Conservation (phyloP, 1,140 invertebrate species). For the Antheraea mylitta region DNA sequence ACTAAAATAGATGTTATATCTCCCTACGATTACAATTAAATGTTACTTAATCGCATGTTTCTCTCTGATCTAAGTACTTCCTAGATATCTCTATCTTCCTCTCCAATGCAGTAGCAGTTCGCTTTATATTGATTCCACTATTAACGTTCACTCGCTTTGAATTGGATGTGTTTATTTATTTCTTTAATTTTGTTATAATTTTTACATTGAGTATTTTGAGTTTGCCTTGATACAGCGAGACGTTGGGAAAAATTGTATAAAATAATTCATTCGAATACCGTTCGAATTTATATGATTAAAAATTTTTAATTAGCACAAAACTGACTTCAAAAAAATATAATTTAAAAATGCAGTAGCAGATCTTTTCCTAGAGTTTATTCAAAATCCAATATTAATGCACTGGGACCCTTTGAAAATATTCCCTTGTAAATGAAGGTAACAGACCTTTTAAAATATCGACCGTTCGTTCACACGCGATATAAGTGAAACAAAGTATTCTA, state of each 20-base stretch:
- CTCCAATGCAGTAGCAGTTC: slow-evolving; percentile 19
- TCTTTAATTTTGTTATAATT: slow-evolving; percentile 42
- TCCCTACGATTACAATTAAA: background rate
- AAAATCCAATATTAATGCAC: too few relatives aligned
- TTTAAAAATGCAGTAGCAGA: too few relatives aligned
- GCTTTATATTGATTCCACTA: slow-evolving; percentile 22
- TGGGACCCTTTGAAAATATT: too few relatives aligned
- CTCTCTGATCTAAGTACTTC: slow-evolving; percentile 20
- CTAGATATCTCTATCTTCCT: slow-evolving; percentile 8
- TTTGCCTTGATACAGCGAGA: slow-evolving; percentile 48
- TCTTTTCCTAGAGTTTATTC: too few relatives aligned
- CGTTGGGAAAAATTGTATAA: slow-evolving; percentile 38
- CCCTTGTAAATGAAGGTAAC: too few relatives aligned
- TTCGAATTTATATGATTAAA: too few relatives aligned
- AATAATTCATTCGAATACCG: background rate
- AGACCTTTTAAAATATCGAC: too few relatives aligned
- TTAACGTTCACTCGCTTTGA: slow-evolving; percentile 58
- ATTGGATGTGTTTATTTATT: slow-evolving; percentile 49
- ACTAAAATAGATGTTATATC: background rate
- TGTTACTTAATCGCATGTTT: slow-evolving; percentile 9
- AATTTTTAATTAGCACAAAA: too few relatives aligned
- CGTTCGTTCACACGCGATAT: too few relatives aligned
- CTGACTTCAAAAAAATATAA: too few relatives aligned
- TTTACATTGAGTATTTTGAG: slow-evolving; percentile 48
- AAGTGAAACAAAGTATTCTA: too few relatives aligned